Percentiles rank a stretch among this genome's conserved stretches.
These are phyloP conservation scores for Drosophila takahashii DNA, from an alignment of 1,140 invertebrate genomes.

Conservation along the genomic window DNA sequence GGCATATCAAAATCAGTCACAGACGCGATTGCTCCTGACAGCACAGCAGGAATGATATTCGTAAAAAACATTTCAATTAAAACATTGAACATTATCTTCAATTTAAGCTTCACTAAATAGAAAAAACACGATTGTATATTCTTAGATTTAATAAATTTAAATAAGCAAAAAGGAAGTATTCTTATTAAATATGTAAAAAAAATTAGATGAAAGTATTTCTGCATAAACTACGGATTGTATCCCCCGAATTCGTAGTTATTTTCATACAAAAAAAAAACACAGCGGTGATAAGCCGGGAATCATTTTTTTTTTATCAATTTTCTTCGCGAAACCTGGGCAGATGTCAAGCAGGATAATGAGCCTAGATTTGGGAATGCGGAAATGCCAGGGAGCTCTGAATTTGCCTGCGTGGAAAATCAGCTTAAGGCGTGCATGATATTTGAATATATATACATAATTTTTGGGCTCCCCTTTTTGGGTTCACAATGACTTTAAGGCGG, in stretches of 20 bases:
- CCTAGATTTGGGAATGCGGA: constrained; percentile 15
- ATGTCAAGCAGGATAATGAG: constrained; percentile 80
- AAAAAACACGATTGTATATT: not conserved
- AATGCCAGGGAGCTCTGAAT: constrained; percentile 20
- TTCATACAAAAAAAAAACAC: not conserved
- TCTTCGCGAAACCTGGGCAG: constrained; percentile 50
- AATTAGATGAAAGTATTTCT: too few relatives aligned
- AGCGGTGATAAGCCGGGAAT: constrained; percentile 21
- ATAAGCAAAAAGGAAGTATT: not conserved
- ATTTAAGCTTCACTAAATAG: not conserved
- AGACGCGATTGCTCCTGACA: constrained; percentile 8
- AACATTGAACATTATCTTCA: constrained; percentile 36
- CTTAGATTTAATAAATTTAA: too few relatives aligned
- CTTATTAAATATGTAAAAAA: not conserved
- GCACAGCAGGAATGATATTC: constrained; percentile 18
- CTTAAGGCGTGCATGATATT: constrained; percentile 76
- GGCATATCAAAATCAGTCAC: constrained; percentile 33
- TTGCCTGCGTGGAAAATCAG: constrained; percentile 68
- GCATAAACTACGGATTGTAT: too few relatives aligned
- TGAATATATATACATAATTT: constrained; percentile 61
- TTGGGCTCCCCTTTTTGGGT: constrained; percentile 11
- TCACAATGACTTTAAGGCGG: constrained; percentile 26
- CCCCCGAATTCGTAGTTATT: not conserved
- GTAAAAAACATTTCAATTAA: constrained; percentile 60
- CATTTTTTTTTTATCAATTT: constrained; percentile 43